A percentile compares a stretch with the other conserved stretches of the same genome.
Evolutionary conservation across 1,140 invertebrate species (phyloP).

Genomic region (Panulirus ornatus): DNA sequence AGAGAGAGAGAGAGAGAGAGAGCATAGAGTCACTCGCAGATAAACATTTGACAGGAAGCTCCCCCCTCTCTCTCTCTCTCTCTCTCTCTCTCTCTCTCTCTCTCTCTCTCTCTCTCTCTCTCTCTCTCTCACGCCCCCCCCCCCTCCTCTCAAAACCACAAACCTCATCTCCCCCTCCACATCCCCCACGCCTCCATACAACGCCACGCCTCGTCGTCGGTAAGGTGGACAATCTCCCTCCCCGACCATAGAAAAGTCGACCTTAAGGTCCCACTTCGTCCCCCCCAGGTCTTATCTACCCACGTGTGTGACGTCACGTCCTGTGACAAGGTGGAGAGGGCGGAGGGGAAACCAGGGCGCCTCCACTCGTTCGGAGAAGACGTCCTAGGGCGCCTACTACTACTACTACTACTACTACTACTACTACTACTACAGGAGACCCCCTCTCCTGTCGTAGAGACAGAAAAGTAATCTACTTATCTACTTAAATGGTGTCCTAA

Average conservation of each 20-base stretch:
- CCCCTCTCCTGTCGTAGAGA: no score
- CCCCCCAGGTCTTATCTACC: neutral
- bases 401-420: conserved; percentile 20
- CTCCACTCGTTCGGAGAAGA: neutral
- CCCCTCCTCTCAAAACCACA: neutral
- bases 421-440: conserved; percentile 4
- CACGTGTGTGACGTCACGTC: neutral
- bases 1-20: conserved; percentile 15
- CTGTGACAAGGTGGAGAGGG: neutral
- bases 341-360: neutral
- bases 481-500: no score
- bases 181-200: neutral
- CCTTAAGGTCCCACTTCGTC: neutral
- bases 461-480: no score
- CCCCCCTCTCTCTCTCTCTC: neutral
- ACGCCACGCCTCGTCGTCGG: neutral
- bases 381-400: neutral
- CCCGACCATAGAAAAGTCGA: neutral
- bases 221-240: no score
- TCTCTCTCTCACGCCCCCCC: neutral
- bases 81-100: neutral
- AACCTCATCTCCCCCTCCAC: neutral
- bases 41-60: no score
- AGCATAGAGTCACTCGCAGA: neutral
- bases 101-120: neutral